These are phyloP conservation scores for Pyrocephalus nanus DNA, from an alignment of 2,797 vertebrate genomes.

Conservation along the genomic window DNA sequence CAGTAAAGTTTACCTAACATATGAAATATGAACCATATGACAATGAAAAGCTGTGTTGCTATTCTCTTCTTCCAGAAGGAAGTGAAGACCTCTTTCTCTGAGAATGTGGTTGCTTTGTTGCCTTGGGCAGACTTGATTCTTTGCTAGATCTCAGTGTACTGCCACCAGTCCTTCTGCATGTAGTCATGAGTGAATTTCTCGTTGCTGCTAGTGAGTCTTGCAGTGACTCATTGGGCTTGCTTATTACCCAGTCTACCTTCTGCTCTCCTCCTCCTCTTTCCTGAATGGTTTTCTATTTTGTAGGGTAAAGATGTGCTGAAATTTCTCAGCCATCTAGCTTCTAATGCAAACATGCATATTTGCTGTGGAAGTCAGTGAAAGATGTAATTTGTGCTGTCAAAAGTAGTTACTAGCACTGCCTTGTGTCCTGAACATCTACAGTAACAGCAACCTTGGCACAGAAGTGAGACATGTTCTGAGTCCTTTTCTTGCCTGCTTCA, in stretches of 20 bases:
- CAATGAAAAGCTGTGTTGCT: not conserved
- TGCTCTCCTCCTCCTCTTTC: slow-evolving; percentile 45
- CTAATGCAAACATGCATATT: not conserved
- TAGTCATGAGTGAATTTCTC: slow-evolving; percentile 23
- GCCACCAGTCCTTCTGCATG: not conserved
- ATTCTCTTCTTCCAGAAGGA: not conserved
- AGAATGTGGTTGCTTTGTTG: not conserved
- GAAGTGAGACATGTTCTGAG: not conserved
- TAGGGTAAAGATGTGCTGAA: slow-evolving; percentile 2
- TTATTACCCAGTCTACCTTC: slow-evolving; percentile 48
- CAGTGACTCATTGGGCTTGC: slow-evolving; percentile 39
- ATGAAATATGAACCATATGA: not conserved
- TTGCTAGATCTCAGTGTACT: slow-evolving; percentile 34
- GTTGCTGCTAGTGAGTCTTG: not conserved
- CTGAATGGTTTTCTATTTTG: not conserved
- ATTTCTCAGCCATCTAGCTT: slow-evolving; percentile 1
- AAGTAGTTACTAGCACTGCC: not conserved
- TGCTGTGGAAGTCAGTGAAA: not conserved
- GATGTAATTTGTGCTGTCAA: slow-evolving; percentile 30
- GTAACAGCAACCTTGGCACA: not conserved
- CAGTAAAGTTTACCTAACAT: not conserved
- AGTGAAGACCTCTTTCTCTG: not conserved
- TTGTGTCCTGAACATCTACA: not conserved
- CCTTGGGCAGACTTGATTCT: not conserved
- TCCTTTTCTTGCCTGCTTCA: slow-evolving; percentile 17